Evolutionary conservation across 2,797 vertebrate genomes (phyloP).

Genomic region (Acrocephalus scirpaceus): DNA sequence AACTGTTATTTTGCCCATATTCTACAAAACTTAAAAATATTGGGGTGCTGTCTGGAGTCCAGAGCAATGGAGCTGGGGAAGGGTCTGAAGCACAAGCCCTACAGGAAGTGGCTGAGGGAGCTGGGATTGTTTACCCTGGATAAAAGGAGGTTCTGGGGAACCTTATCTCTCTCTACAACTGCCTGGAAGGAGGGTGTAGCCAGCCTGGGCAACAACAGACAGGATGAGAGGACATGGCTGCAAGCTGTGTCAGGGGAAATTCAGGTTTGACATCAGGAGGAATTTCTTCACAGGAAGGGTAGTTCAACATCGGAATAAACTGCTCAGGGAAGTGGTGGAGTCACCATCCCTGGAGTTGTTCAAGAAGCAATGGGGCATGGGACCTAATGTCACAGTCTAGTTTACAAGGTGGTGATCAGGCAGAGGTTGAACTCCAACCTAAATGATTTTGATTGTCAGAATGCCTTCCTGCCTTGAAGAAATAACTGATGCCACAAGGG

Average conservation of each 20-base stretch:
- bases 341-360: neutral
- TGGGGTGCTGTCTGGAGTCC: neutral
- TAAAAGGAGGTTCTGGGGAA: neutral
- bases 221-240: neutral
- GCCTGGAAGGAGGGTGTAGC: neutral
- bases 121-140: neutral
- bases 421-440: neutral
- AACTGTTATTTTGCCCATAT: neutral
- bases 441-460: neutral
- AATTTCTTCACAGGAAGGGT: neutral
- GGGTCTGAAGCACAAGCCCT: neutral
- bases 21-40: neutral
- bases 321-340: neutral
- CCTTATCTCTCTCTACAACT: rapidly evolving
- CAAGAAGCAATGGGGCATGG: neutral
- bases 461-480: neutral
- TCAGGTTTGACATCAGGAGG: neutral
- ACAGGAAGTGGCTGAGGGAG: neutral
- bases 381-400: neutral
- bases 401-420: neutral
- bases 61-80: rapidly evolving
- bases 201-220: rapidly evolving
- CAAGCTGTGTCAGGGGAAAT: neutral
- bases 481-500: neutral
- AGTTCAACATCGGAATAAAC: neutral